phyloP scores from a whole-genome alignment of 2,113 vertebrate genomes.

The Ptilorrhoa leucosticta region DNA sequence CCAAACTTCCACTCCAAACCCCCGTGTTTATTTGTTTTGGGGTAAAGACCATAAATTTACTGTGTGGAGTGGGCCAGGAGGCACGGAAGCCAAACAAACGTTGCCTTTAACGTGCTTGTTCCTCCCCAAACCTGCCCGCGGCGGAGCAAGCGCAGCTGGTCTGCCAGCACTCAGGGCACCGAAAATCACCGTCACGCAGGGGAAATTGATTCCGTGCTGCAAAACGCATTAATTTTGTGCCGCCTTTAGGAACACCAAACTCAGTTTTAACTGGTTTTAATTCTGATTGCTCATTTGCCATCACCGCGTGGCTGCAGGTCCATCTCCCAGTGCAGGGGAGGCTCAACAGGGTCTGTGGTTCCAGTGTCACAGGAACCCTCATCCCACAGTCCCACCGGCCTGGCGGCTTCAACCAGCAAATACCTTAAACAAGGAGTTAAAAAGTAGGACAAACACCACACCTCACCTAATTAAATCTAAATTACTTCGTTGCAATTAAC shows the following conservation, averaged over 20 bases:
- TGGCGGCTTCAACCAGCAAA: background rate
- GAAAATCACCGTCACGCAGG: background rate
- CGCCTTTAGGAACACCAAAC: background rate
- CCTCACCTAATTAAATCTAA: background rate
- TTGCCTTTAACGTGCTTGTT: background rate
- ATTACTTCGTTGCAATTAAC: background rate
- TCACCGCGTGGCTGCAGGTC: accelerated
- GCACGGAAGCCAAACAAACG: background rate
- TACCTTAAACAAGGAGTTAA: accelerated
- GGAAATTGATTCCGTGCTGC: background rate
- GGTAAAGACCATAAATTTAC: background rate
- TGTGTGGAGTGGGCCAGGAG: background rate
- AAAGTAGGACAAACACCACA: background rate
- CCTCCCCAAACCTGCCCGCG: background rate
- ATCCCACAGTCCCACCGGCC: accelerated
- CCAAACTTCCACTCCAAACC: background rate
- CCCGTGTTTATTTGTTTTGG: background rate
- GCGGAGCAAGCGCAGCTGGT: background rate
- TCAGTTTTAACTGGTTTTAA: background rate
- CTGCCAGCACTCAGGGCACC: background rate
- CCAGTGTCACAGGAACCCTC: accelerated
- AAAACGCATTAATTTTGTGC: background rate
- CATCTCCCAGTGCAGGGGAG: accelerated
- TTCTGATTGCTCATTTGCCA: accelerated
- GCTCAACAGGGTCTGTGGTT: accelerated